These are phyloP conservation scores for Eulemur albifrons DNA, from an alignment of 2,797 vertebrate species.

Conservation along the genomic window DNA sequence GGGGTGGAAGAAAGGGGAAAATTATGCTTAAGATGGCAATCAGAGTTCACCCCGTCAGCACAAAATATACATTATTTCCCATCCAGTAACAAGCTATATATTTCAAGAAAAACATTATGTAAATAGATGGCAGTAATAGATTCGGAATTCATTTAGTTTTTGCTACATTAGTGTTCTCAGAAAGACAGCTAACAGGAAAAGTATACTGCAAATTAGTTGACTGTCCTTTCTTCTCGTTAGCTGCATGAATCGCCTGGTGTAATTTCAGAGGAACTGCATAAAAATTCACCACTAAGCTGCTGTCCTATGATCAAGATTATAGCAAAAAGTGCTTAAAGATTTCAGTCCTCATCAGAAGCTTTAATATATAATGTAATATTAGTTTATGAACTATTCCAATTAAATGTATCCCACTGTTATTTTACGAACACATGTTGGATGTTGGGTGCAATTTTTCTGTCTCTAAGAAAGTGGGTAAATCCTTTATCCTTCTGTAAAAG, in stretches of 20 bases:
- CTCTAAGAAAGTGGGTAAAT: not conserved
- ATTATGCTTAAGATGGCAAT: not conserved
- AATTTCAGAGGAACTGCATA: not conserved
- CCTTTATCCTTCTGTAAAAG: not conserved
- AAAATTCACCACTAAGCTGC: not conserved
- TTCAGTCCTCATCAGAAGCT: not conserved
- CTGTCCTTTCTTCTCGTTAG: not conserved
- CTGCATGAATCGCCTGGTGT: not conserved
- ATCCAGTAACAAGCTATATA: not conserved
- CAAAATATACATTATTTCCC: not conserved
- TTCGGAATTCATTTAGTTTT: not conserved
- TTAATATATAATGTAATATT: not conserved
- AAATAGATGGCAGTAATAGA: not conserved
- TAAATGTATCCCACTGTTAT: not conserved
- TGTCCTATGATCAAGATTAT: not conserved
- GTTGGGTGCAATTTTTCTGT: not conserved
- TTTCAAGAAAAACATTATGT: slow-evolving; percentile 8
- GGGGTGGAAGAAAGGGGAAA: not conserved
- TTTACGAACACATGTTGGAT: not conserved
- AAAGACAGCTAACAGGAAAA: not conserved
- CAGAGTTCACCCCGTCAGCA: not conserved
- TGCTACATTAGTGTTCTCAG: not conserved
- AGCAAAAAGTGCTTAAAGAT: not conserved
- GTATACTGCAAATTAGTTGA: not conserved
- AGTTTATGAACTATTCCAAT: not conserved